Evolutionary conservation across 30 jellyfish, hydroid and myxozoan species (phyloP), one percentile per base, ranked within the genome.

Genomic region (Chrysaora quinquecirrha): DNA sequence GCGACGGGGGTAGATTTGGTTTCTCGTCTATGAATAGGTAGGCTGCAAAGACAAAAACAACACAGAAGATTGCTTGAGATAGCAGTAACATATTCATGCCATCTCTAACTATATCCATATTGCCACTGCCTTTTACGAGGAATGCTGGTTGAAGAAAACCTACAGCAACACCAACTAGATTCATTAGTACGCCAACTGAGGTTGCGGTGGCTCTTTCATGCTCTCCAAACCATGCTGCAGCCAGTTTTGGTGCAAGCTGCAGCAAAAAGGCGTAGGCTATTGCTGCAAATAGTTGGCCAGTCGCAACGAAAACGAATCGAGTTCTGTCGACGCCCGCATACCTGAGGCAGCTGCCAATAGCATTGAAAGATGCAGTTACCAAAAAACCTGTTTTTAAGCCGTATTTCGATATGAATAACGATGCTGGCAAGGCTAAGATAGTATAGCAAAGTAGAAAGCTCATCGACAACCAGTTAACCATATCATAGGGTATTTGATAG

Each of bases 151-250:
- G 97, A 19, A 90, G 25, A 34, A 90, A 92, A 2, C 98, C 98
- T 32, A 86, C 27, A 16, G 95, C 91, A 32, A 85, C 96, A 43
- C 98, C 98, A 81, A 92, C 35, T 4, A 82, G 27, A 47, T 85
- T 92, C 95, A 83, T 81, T 52, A 92, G 34, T 12, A 92, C 95
- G 34, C 94, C 93, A 54, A 92, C 73, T n/a, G 98, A 78, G 27
- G 98, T 92, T 19, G 97, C 87, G 1, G 87, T 79, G 1, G 96
- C 94, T 46, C 98, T 88, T 74, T 92, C 98, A 28, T 86, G 66
- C 33, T 74, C 96, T 1, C 95, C 94, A 82, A 92, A 92, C 98
- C 98, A 92, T 46, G 73, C 87, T 2, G 95, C 85, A 0, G 98
- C 93, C 0, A 92, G 78, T 73, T 74, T 75, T 1, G 90, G 91